Base-by-base conservation (phyloP, 2,888 invertebrate genomes). In the Agrypnus murinus region DNA sequence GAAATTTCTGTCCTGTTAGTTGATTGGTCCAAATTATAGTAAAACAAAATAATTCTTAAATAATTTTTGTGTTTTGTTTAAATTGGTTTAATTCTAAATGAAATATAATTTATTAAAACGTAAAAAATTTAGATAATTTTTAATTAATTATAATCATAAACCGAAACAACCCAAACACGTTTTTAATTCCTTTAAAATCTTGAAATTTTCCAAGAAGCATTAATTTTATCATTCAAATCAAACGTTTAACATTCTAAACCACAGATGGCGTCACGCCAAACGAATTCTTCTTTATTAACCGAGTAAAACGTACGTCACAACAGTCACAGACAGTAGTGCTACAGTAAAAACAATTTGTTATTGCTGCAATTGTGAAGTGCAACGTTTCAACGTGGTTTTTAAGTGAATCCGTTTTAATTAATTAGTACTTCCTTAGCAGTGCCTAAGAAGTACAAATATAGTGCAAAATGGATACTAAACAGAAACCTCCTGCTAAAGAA, bases 401-500 rank as follows among this genome's bases (percentile, higher is more conserved):
- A 50, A 62, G 66, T 63, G 67, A 69, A 65, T 70, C 55, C 67
- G 68, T 72, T 65, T 58, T 69, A 75, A 60, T 50, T 70, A 31
- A 62, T 72, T 57, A 80, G 82, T 82, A 80, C 83, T 82, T 84
- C 84, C 84, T 84, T 84, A 81, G 84, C 84, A 84, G 84, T 84
- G 84, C 72, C 84, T 84, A 84, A 85, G 84, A 84, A 82, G 84
- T 83, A 81, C 80, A 80, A 25, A 5, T n/a, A 10, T 72, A 65
- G 64, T 72, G 65, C 71, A 74, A 64, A 72, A 85, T 85, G 84
- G 84, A 84, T 75, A 81, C 72, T 48, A 84, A 84, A 79, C 65
- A 75, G 70, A 84, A 84, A 78, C 73, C 79, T 70, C 78, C 80
- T 31, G 81, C 89, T 76, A 92, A 90, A 87, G 92, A 91, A 82